Evolutionary conservation across 2,797 vertebrate genomes (phyloP), one percentile per base, ranked within the genome.

Genomic region (Nothura maculosa): DNA sequence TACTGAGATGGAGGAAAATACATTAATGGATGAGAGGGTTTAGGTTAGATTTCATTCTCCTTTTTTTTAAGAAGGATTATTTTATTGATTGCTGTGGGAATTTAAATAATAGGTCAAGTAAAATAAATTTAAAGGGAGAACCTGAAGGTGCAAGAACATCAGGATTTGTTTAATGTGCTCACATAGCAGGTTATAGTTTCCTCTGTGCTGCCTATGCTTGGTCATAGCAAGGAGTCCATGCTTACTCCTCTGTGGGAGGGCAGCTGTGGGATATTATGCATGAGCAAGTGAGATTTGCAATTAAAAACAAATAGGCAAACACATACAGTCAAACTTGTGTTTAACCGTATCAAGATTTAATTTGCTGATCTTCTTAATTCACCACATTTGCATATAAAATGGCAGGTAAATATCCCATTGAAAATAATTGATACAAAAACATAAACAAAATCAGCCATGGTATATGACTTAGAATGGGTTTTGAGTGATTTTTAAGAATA

Each of bases 261-360:
- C 4, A n/a, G 25, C 64, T 70, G 30, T 43, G 70, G 57, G 83
- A 15, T 76, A 48, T 77, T 86, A 12, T 4, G 4, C 70, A 60
- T 81, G 67, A 81, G 27, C 32, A 54, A 27, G 38, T 64, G 58
- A 12, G 47, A 34, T 77, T 81, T 54, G 58, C 84, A 86, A 91
- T 92, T 64, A 87, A 81, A 86, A 90, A 48, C 9, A 58, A 91
- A 79, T 87, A 54, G 77, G 54, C 74, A 72, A 67, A 47, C 40
- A 76, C 55, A 77, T 75, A 69, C 80, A 84, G 45, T 77, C 67
- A 70, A 28, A 79, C 76, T 48, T 52, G 64, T 1, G 0, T 81
- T 93, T 90, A 74, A 80, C 91, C 4, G 14, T 58, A 25, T 42
- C 75, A 58, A 86, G 67, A 52, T 48, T 92, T 79, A 38, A 21